Base-by-base conservation (phyloP, 2,888 invertebrate species). In the Bembecia ichneumoniformis region DNA sequence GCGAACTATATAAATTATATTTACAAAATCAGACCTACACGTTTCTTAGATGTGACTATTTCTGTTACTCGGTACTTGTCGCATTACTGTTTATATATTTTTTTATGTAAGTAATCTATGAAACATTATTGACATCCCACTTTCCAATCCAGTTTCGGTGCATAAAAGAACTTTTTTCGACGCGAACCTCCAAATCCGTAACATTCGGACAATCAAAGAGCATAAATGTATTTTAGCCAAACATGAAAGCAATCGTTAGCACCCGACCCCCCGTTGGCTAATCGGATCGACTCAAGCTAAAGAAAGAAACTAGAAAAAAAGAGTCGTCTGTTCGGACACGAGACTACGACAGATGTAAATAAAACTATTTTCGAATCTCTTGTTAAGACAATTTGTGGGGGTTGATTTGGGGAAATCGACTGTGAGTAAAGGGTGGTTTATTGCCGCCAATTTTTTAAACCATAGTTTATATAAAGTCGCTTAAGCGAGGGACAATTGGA, bases 151-250 rank as follows among this genome's bases (percentile, higher is more conserved):
- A 62, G 76, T 79, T 75, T 75, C 59, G 61, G 58, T 60, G 58
- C 68, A 68, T 68, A 68, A 74, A 76, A 70, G 68, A 68, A 65
- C 62, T 65, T 70, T 66, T 64, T 61, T 53, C 53, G 36, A 64
- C 63, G 62, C 68, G 63, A 70, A 72, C 70, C 74, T 74, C 72
- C 77, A 79, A 77, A 81, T 79, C 79, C 76, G 71, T 77, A 76
- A 75, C 77, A 78, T 77, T 80, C 74, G 74, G 79, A 81, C 82
- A 82, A 81, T 80, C 79, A 76, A 77, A 77, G 67, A 59, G 58
- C 72, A 74, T 71, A 69, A 68, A 68, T 60, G 66, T 40, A 40
- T 40, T n/a, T 67, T 74, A 73, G 75, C 74, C 73, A 73, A 69
- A 71, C 69, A 68, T 66, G 61, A 66, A 69, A 74, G 76, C 74